Base-by-base conservation (phyloP, 1,140 invertebrate species). In the Venustaconcha ellipsiformis region DNA sequence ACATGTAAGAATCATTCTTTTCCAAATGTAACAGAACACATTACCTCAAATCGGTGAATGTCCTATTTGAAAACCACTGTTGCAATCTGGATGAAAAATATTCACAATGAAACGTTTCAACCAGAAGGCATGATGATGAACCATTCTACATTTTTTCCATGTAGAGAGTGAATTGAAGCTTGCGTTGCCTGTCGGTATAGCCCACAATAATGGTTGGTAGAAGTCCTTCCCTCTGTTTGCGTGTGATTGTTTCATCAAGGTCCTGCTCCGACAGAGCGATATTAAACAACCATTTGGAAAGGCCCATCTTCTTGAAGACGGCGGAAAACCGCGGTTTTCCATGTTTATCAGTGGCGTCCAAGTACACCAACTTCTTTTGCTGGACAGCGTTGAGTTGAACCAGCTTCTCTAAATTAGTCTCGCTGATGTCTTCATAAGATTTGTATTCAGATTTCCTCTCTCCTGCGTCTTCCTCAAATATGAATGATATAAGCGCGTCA, bases 301-400 rank as follows among this genome's bases (percentile, higher is more conserved):
- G 72, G 20, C 70, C 78, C 20, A 80, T 81, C 62, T 83, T 83
- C 14, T 81, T 82, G 74, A 84, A 88, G 17, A 88, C 77, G 23
- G 84, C 85, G 15, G 87, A 85, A 69, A 87, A 86, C 58, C 74
- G 68, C 5, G 83, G 80, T 67, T 80, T 86, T n/a, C 82, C 82
- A 15, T 83, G 78, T 55, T 84, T 75, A 56, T 80, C 74, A 67
- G 85, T 84, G 0, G 81, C 80, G 64, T 88, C 86, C 1, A 88
- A 74, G 72, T 86, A 87, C 57, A 82, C 78, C 57, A 88, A 57
- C 17, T 80, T 74, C 14, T 83, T 73, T 23, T 78, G 64, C 12
- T 76, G 48, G 14, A 72, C 58, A 13, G 82, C 82, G 1, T 72
- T 78, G 17, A 71, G 57, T 65, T 59, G 78, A 3, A 84, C 78